Evolutionary conservation across 2,797 vertebrate genomes (phyloP).

Genomic region (Scolopax rusticola): DNA sequence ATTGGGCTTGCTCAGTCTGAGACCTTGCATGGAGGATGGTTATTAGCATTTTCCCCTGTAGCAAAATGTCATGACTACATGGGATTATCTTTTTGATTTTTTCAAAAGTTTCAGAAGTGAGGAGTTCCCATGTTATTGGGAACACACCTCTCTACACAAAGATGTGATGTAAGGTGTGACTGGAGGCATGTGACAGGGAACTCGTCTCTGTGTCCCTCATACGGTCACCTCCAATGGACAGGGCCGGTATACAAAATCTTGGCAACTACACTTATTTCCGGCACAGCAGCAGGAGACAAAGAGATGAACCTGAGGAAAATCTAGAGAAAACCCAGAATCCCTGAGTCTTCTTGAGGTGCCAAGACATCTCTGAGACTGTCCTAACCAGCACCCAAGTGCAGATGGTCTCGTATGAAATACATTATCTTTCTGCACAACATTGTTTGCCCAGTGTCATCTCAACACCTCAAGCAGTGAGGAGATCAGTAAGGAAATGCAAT

Average conservation of each 20-base stretch:
- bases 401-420: not conserved
- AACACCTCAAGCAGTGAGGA: not conserved
- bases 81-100: not conserved
- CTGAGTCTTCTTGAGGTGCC: not conserved
- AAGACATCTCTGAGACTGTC: not conserved
- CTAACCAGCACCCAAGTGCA: not conserved
- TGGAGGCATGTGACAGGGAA: not conserved
- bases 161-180: not conserved
- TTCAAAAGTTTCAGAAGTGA: too few relatives aligned
- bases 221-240: not conserved
- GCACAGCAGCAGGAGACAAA: not conserved
- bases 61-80: accelerated
- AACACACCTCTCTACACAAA: not conserved
- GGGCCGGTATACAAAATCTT: not conserved
- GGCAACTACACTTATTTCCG: not conserved
- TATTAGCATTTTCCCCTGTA: not conserved
- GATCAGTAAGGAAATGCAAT: not conserved
- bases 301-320: not conserved
- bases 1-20: not conserved
- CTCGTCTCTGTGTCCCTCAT: not conserved
- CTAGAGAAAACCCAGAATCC: not conserved
- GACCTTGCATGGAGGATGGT: accelerated
- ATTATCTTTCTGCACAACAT: not conserved
- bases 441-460: not conserved
- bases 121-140: not conserved